Evolutionary conservation across 1,140 invertebrate species (phyloP).

Genomic region (Drosophila lowei): DNA sequence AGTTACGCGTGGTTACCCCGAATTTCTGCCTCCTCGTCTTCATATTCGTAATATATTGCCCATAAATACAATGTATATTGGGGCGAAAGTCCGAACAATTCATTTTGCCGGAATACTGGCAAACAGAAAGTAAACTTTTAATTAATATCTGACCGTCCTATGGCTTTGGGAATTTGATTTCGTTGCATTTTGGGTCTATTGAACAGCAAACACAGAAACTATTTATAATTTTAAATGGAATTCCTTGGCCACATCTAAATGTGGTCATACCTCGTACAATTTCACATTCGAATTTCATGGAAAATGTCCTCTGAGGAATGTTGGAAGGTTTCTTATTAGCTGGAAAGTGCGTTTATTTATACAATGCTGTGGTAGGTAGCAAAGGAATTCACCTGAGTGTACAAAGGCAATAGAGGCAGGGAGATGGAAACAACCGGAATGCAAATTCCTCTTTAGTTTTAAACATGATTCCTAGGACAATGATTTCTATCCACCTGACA

Average conservation of each 20-base stretch:
- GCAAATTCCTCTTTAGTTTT: constrained; percentile 5
- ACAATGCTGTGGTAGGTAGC: background rate
- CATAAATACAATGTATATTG: background rate
- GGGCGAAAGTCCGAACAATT: constrained; percentile 21
- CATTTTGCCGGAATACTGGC: constrained; percentile 22
- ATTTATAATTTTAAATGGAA: constrained; percentile 30
- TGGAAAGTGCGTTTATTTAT: constrained; percentile 1
- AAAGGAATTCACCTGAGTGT: background rate
- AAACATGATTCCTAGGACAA: background rate
- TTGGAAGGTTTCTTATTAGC: constrained; percentile 35
- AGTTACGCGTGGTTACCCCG: constrained; percentile 25
- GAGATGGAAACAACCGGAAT: background rate
- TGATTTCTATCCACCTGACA: background rate
- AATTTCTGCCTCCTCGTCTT: constrained; percentile 4
- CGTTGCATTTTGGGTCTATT: constrained; percentile 25
- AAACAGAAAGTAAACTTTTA: constrained; percentile 30
- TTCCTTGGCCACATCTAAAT: background rate
- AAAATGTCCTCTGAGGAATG: constrained; percentile 12
- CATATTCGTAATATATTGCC: constrained; percentile 6
- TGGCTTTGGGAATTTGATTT: constrained; percentile 29
- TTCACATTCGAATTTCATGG: background rate
- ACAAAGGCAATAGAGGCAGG: too few species aligned
- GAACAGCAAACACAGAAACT: constrained; percentile 19
- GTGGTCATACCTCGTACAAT: background rate
- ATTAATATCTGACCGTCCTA: constrained; percentile 10